Base-by-base conservation (phyloP, 1,140 invertebrate genomes). In the Ceratosolen fusciceps region DNA sequence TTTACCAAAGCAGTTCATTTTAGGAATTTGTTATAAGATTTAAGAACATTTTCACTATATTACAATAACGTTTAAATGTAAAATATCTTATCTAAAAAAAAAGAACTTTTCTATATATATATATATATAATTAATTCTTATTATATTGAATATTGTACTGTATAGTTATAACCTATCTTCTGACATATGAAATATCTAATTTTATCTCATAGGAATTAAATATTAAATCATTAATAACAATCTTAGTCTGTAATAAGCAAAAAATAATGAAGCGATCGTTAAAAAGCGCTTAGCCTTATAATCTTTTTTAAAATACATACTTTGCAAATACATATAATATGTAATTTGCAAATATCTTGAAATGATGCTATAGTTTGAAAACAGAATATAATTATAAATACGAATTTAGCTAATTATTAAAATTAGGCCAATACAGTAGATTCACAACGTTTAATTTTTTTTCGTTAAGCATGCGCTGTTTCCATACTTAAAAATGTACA, bases 301-400 rank as follows among this genome's bases (percentile, higher is more conserved):
- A 37, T 65, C 26, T 31, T n/a, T 14, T 16, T 60, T 60, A 60
- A 60, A 16, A 0, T 14, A 29, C 31, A 60, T 12, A 60, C 1
- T 60, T 29, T 31, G 58, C 0, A 10, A 60, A 60, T 31, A 60
- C 31, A 9, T 62, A 65, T n/a, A n/a, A 65, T 16, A 37, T 5
- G 37, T 52, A 19, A 12, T 34, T 31, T 2, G 7, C 54, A 29
- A 29, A 47, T 16, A 47, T 47, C 43, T 24, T n/a, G 2, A 4
- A 1, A 37, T 65, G 37, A 65, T 65, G 16, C 21, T 65, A n/a
- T 65, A 65, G 5, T 7, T 65, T 8, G 19, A 37, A 65, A 65
- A 14, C 19, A 65, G 10, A 31, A 65, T 65, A 19, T 37, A 65
- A 65, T 65, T 65, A 65, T 37, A 21, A 65, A 37, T 62, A 62